Evolutionary conservation across 2,113 vertebrate genomes (phyloP), one percentile per base, ranked within the genome.

Genomic region (Spea multiplicata): DNA sequence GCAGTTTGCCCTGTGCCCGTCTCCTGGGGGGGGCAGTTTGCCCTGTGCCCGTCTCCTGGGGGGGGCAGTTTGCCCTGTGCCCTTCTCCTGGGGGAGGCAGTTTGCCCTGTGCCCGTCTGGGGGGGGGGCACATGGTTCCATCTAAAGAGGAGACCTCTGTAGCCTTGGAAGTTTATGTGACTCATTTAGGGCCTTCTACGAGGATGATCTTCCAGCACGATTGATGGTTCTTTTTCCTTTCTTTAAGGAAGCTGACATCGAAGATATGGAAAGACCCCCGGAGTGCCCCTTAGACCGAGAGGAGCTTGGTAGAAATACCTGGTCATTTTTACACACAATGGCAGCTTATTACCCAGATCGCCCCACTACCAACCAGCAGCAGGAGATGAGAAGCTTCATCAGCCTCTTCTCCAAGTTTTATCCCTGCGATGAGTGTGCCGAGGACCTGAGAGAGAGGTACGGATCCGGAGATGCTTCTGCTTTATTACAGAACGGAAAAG

Each of bases 271-370:
- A 76, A 84, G 76, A 0, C 91, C 90, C 0, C 83, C 88, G 0
- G 87, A 98, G 80, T 99, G 97, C 75, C 97, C 97, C 0, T 83
- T 94, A 49, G 97, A 99, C 88, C 90, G 96, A 13, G 92, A 95
- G 82, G 94, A 97, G 82, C 84, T 99, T 73, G 97, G 97, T 5
- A 95, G 94, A 44, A 94, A 79, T 88, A 95, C 95, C 4, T 99
- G 97, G 97, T 94, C 95, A 1, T 91, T 98, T 66, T 91, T 99
- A 66, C 97, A 99, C 86, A 99, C 95, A 12, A 94, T 98, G 95
- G 96, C 96, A 0, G 96, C 96, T 0, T 98, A 98, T 85, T 99
- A 97, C 83, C 96, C 97, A 0, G 95, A 98, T 2, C 82, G 4
- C 0, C 97, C 97, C 10, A 92, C 89, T 0, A 4, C 81, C 3